A percentile compares a stretch with the other conserved stretches of the same genome.
Conservation (phyloP, 2,888 invertebrate genomes). For the Bimastos eiseni region DNA sequence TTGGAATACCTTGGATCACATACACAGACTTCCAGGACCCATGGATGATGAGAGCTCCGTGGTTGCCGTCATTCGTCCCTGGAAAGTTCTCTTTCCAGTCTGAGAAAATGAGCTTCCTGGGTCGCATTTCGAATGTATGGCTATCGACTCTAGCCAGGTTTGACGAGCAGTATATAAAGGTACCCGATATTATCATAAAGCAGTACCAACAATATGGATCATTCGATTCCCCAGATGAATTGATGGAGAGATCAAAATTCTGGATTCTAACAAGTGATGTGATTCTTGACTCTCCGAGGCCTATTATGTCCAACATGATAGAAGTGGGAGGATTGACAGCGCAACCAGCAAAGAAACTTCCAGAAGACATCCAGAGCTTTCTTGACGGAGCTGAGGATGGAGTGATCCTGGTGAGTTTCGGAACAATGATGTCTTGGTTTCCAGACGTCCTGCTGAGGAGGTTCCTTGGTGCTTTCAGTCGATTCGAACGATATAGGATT, state of each 20-base stretch:
- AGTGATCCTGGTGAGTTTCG: conserved; percentile 30
- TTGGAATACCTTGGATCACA: not conserved
- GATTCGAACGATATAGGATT: conserved; percentile 24
- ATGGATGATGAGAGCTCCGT: conserved; percentile 6
- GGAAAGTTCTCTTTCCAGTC: not conserved
- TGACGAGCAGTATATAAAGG: not conserved
- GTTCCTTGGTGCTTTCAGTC: conserved; percentile 27
- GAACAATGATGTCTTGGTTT: conserved; percentile 17
- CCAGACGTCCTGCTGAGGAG: not conserved
- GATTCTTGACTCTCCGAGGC: not conserved
- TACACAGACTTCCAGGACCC: conserved; percentile 21
- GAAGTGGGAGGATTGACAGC: conserved; percentile 19
- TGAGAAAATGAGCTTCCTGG: not conserved
- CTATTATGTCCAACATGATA: not conserved
- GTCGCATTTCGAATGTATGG: not conserved
- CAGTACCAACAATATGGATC: not conserved
- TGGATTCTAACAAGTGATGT: conserved; percentile 16
- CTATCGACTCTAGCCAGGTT: not conserved
- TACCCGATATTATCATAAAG: not conserved
- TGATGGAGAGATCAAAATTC: conserved; percentile 3
- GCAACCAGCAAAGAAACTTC: not conserved
- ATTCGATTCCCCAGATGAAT: not conserved
- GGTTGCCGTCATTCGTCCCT: conserved; percentile 24
- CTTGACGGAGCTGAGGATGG: conserved; percentile 14
- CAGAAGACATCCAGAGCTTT: conserved; percentile 18